Base-by-base conservation (phyloP, 2,888 invertebrate genomes). In the Euproctis similis region DNA sequence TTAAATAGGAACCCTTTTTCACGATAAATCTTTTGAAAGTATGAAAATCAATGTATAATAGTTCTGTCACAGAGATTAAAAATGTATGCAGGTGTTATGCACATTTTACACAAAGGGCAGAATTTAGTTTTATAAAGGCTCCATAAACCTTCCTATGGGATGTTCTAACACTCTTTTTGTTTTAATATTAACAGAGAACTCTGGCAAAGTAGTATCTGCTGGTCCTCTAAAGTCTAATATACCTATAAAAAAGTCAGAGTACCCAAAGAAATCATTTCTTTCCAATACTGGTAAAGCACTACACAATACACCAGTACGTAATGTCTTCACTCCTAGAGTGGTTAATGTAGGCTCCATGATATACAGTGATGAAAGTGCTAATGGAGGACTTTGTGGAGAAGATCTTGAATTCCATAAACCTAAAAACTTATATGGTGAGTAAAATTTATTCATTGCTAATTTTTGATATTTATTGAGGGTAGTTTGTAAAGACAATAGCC, bases 131-230 rank as follows among this genome's bases (percentile, higher is more conserved):
- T n/a, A n/a, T n/a, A n/a, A n/a, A n/a, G n/a, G n/a, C n/a, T n/a
- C n/a, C n/a, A n/a, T n/a, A n/a, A n/a, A n/a, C n/a, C n/a, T n/a
- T n/a, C n/a, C n/a, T n/a, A n/a, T n/a, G n/a, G n/a, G n/a, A n/a
- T n/a, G n/a, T n/a, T n/a, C n/a, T n/a, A n/a, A n/a, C n/a, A n/a
- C n/a, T n/a, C n/a, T n/a, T n/a, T n/a, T n/a, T n/a, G n/a, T n/a
- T n/a, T n/a, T n/a, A n/a, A n/a, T n/a, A n/a, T n/a, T 57, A 54
- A 6, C 44, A 81, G 82, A 81, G 49, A 82, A 82, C 36, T 63
- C 76, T 51, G 81, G 81, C 1, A 82, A 82, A 53, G 55, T 52
- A 0, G 54, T 64, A 4, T 57, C 67, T 6, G 31, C 54, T 3
- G 76, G 72, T 2, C 76, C 77, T 1, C 34, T 70, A 4, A 81